Conservation (phyloP, 2,797 vertebrate genomes). For the Liparis tanakae region DNA sequence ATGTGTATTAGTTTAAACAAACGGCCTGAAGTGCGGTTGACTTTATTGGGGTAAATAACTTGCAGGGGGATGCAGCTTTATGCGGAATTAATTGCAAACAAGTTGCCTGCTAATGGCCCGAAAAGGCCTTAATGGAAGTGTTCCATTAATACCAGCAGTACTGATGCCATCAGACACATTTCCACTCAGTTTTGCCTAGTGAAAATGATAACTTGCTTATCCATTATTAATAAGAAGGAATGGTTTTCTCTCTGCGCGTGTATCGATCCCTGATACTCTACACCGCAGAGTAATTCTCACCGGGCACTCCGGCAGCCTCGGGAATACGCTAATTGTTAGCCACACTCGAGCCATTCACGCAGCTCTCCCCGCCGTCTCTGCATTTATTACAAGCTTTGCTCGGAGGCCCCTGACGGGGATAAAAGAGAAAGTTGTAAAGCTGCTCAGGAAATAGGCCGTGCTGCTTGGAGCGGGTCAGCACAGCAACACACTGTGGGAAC, state of each 20-base stretch:
- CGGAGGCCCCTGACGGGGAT: conserved; percentile 44
- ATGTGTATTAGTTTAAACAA: conserved; percentile 78
- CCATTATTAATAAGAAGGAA: conserved; percentile 87
- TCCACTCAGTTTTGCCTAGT: conserved; percentile 79
- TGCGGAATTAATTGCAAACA: conserved; percentile 83
- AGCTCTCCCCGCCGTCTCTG: conserved; percentile 68
- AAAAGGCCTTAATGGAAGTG: conserved; percentile 82
- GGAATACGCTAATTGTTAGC: conserved; percentile 79
- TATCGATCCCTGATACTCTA: conserved; percentile 82
- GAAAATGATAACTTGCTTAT: conserved; percentile 85
- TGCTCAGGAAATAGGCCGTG: conserved; percentile 21
- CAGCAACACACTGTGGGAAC: not conserved
- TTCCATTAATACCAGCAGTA: conserved; percentile 79
- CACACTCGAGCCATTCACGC: conserved; percentile 71
- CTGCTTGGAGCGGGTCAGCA: conserved; percentile 7
- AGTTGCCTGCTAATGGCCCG: conserved; percentile 80
- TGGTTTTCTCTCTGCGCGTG: conserved; percentile 76
- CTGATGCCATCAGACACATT: conserved; percentile 82
- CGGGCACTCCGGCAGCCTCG: conserved; percentile 65
- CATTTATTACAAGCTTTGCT: conserved; percentile 65
- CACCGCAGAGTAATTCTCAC: conserved; percentile 74
- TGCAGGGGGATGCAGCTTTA: conserved; percentile 75
- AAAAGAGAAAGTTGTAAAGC: conserved; percentile 24
- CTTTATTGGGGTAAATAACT: conserved; percentile 80
- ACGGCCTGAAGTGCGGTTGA: conserved; percentile 77